Evolutionary conservation across 2,797 vertebrate genomes (phyloP).

Genomic region (Philypnodon macrostomus): DNA sequence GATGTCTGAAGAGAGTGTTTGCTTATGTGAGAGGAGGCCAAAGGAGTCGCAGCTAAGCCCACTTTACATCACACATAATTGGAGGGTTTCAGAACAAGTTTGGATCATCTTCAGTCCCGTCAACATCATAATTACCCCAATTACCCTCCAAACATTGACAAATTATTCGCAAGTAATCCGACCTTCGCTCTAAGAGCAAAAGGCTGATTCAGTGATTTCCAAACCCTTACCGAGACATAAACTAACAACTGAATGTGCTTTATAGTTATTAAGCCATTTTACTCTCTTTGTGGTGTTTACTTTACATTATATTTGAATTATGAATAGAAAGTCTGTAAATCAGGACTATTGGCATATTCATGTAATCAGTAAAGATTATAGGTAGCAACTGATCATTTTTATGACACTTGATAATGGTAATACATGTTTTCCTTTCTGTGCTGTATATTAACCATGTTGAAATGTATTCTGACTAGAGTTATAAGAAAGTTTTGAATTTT

Average conservation of each 20-base stretch:
- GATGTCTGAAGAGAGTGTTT: conserved; percentile 67
- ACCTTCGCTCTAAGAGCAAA: conserved; percentile 35
- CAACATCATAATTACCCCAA: conserved; percentile 62
- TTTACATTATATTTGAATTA: conserved; percentile 5
- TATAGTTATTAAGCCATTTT: not conserved
- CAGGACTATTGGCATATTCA: too few relatives aligned
- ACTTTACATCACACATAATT: conserved; percentile 68
- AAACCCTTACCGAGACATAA: conserved; percentile 14
- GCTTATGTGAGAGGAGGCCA: conserved; percentile 59
- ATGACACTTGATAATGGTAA: too few relatives aligned
- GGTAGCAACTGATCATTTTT: too few relatives aligned
- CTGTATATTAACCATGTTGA: too few relatives aligned
- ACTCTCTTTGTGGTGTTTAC: conserved; percentile 5
- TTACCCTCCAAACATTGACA: conserved; percentile 56
- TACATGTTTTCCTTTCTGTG: too few relatives aligned
- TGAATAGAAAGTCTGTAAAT: conserved; percentile 6
- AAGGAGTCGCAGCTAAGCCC: conserved; percentile 49
- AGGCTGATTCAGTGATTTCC: conserved; percentile 28
- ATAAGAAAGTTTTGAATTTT: too few relatives aligned
- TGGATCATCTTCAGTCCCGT: conserved; percentile 56
- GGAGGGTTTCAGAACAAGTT: conserved; percentile 57
- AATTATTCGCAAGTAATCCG: conserved; percentile 59
- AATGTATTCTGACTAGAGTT: too few relatives aligned
- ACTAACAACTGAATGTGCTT: conserved; percentile 25
- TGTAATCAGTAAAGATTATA: too few relatives aligned